Evolutionary conservation across 1,140 invertebrate species (phyloP).

Genomic region (Yoshiicerus persimilis): DNA sequence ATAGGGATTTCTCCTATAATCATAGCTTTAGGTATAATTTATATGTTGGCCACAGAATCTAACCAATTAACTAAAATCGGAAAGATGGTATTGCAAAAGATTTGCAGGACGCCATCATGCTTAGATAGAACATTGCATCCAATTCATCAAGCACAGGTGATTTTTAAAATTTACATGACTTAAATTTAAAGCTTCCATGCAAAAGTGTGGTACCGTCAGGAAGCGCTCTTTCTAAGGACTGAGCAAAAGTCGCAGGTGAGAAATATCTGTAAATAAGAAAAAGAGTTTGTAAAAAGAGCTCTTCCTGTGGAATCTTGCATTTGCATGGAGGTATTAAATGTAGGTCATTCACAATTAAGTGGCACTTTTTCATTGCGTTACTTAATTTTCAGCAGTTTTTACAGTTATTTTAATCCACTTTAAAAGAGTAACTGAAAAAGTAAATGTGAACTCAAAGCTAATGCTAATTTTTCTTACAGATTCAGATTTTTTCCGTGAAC

Average conservation of each 20-base stretch:
- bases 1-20: background rate
- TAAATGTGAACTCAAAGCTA: background rate
- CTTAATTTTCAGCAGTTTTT: background rate
- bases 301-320: no score
- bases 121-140: background rate
- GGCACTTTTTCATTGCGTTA: background rate
- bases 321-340: no score
- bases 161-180: no score
- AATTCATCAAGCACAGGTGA: background rate
- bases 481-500: background rate
- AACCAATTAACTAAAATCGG: background rate
- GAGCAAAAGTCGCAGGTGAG: no score
- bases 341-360: no score
- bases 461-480: background rate
- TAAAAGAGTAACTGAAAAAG: background rate
- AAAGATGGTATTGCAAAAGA: background rate
- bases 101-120: background rate
- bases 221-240: no score
- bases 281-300: no score
- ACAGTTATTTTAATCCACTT: background rate
- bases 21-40: background rate
- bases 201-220: no score
- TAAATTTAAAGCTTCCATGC: no score
- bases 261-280: no score
- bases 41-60: background rate